Base-by-base conservation (phyloP, 2,113 vertebrate species). In the Eulacestoma nigropectus region DNA sequence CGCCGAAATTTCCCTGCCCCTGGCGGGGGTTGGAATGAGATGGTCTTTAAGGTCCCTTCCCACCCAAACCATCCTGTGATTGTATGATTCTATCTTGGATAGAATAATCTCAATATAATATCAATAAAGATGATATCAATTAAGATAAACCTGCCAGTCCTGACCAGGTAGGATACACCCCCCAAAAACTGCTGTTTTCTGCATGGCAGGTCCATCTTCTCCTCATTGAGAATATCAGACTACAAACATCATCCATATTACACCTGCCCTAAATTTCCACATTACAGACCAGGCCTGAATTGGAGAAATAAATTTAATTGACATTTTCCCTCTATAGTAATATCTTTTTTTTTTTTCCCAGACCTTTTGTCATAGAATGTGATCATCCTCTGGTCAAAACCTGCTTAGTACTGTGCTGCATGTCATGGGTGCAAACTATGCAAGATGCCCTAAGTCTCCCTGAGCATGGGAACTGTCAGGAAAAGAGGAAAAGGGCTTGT, bases 281-380 rank as follows among this genome's bases (percentile, higher is more conserved):
- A 16, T 49, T n/a, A n/a, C n/a, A n/a, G n/a, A n/a, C n/a, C n/a
- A n/a, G n/a, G n/a, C n/a, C n/a, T 11, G 8, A 77, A 17, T 0
- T 56, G 30, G 27, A 75, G 10, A 68, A 89, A 64, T 10, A 46
- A 30, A 60, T 72, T 41, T 75, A 1, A 1, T 35, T 59, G 9
- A 8, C 1, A 16, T 82, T 93, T 90, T 50, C 22, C 14, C 16
- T 73, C 13, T 60, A 6, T 16, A 42, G 5, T 19, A 3, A 32
- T 5, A 2, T 53, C 1, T 9, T 18, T 16, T 30, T 5, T 39
- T n/a, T n/a, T n/a, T n/a, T n/a, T n/a, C n/a, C n/a, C 1, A 63
- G 35, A 21, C 9, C 4, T 64, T 89, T 64, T 37, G 14, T 29
- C 22, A 18, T 1, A 39, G 9, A 8, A 22, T 52, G 25, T 46